phyloP scores from a whole-genome alignment of 2,797 vertebrate species.

The Chelon auratus region DNA sequence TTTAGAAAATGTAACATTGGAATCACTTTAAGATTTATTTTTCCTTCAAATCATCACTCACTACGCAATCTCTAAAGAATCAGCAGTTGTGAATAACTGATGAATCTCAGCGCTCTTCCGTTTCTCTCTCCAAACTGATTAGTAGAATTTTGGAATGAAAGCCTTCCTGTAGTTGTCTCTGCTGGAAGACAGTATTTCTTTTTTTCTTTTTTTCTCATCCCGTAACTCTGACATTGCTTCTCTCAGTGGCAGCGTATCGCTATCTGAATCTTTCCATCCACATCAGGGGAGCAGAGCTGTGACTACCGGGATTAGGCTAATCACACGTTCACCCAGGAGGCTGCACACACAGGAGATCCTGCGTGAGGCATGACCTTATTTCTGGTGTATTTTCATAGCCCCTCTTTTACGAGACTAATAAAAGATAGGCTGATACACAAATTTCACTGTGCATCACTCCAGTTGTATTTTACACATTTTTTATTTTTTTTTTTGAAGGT shows the following conservation, averaged over 20 bases:
- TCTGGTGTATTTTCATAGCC: conserved; percentile 59
- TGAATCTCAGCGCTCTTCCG: not conserved
- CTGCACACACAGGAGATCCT: conserved; percentile 59
- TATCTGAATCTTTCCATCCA: conserved; percentile 70
- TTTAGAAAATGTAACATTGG: not conserved
- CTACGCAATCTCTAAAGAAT: not conserved
- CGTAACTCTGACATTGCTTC: conserved; percentile 49
- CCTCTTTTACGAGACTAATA: conserved; percentile 55
- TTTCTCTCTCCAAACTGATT: conserved; percentile 49
- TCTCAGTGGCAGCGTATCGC: conserved; percentile 55
- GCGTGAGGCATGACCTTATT: conserved; percentile 69
- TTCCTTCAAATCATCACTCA: not conserved
- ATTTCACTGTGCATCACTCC: conserved; percentile 36
- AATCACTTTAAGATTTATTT: not conserved
- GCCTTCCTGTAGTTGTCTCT: conserved; percentile 30
- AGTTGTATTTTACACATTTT: conserved; percentile 1
- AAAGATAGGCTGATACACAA: conserved; percentile 43
- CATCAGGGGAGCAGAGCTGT: conserved; percentile 75
- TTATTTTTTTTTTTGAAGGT: not conserved
- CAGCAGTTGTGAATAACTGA: not conserved
- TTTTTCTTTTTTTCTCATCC: conserved; percentile 14
- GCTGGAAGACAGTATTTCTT: conserved; percentile 35
- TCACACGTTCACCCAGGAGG: conserved; percentile 70
- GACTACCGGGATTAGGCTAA: conserved; percentile 76
- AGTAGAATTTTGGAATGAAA: conserved; percentile 43